Base-by-base conservation (phyloP, 1,140 invertebrate genomes). In the Brachionus asplanchnoidis region DNA sequence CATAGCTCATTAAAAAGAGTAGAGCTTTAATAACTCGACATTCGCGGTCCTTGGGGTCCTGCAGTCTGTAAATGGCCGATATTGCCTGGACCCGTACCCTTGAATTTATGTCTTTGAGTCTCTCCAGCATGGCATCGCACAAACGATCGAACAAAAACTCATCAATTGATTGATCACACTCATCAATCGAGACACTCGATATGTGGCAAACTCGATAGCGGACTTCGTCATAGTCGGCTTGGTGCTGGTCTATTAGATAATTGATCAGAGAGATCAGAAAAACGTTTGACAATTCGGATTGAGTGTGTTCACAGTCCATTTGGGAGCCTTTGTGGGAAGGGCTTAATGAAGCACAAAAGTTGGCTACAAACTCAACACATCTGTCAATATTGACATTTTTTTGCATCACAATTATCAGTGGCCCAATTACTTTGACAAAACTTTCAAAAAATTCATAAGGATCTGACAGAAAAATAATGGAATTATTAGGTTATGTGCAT, bases 1-100 rank as follows among this genome's bases (percentile, higher is more conserved):
- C 95, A 86, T 92, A 92, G 23, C 91, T 90, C 87, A 95, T 90
- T 85, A 95, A 93, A 87, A 93, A 94, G n/a, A 93, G 88, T 87
- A 93, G 95, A 0, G 94, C 92, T 91, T 93, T 92, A 4, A 95
- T 93, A 0, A 96, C 93, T 11, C 92, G 92, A 89, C 95, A 95
- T 73, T 93, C 90, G 14, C 92, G 91, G 87, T 94, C 92, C 28
- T 91, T 90, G 0, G 95, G 95, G 86, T 94, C 93, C 89, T 96
- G 95, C 3, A 96, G 90, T 50, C 94, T 90, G 23, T 93, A 92
- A 17, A 96, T 89, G 17, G 94, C 94, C 36, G 92, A 87, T 0
- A 95, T 93, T n/a, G 95, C 94, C 87, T 95, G 93, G 46, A 93
- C 92, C 53, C 94, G 90, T 0, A 95, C 93, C 85, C 92, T 92